A percentile compares a stretch with the other conserved stretches of the same genome.
These are phyloP conservation scores for Apteryx mantelli DNA, from an alignment of 2,113 vertebrate species.

Conservation along the genomic window DNA sequence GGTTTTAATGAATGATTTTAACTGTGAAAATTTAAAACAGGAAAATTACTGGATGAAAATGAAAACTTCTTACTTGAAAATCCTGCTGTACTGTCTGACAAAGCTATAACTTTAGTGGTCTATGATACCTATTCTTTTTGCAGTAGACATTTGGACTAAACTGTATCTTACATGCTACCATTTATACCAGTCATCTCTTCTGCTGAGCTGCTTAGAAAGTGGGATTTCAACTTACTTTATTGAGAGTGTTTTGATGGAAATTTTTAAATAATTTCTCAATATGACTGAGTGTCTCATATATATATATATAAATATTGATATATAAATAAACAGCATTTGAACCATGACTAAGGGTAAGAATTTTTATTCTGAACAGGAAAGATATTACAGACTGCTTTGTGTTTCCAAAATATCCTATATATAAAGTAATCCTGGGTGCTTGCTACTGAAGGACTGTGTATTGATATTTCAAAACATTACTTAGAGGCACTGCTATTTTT, in stretches of 20 bases:
- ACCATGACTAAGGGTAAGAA: not conserved
- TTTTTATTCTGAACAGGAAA: constrained; percentile 6
- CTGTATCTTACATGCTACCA: not conserved
- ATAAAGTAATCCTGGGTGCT: not conserved
- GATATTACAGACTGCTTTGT: not conserved
- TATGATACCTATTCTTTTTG: not conserved
- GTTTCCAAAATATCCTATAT: not conserved
- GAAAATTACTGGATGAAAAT: not conserved
- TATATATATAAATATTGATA: not conserved
- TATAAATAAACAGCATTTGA: not conserved
- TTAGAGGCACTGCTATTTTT: constrained; percentile 1
- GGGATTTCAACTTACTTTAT: not conserved
- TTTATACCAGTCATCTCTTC: not conserved
- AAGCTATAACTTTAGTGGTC: not conserved
- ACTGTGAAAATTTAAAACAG: not conserved
- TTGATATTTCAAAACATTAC: not conserved
- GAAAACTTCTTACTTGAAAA: not conserved
- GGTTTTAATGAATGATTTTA: not conserved
- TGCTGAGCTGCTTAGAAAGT: not conserved
- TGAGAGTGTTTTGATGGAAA: not conserved
- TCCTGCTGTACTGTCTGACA: not conserved
- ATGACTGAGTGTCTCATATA: not conserved
- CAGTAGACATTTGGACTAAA: not conserved
- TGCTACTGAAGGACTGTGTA: not conserved
- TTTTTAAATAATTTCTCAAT: not conserved